Evolutionary conservation across 2,888 invertebrate genomes (phyloP).

Genomic region (Tortricodes alternella): DNA sequence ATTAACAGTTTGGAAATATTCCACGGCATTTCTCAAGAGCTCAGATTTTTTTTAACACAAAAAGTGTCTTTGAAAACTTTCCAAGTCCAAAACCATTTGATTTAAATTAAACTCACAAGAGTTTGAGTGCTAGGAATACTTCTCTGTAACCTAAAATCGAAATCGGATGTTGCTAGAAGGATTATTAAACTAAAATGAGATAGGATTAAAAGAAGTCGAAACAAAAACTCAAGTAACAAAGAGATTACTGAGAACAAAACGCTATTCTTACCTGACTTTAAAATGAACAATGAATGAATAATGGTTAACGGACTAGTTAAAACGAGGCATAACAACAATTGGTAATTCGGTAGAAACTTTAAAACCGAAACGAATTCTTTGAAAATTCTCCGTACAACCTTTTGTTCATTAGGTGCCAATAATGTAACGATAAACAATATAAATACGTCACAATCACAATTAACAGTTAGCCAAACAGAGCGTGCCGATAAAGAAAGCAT

Average conservation of each 20-base stretch:
- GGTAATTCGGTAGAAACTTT: constrained; percentile 2
- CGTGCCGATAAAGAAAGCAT: constrained; percentile 15
- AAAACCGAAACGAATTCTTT: constrained; percentile 5
- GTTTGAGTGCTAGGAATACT: no score
- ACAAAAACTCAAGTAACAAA: not conserved
- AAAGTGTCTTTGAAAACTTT: no score
- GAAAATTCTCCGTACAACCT: not conserved
- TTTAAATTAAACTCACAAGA: no score
- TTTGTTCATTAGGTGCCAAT: constrained; percentile 7
- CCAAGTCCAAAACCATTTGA: no score
- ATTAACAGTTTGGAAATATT: no score
- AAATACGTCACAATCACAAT: constrained; percentile 13
- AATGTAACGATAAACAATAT: constrained; percentile 4
- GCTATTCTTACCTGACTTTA: not conserved
- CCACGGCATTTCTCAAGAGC: no score
- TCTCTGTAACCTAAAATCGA: not conserved
- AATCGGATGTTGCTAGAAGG: not conserved
- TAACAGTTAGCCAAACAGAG: constrained; percentile 8
- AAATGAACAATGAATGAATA: not conserved
- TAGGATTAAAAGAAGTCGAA: not conserved
- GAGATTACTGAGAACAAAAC: not conserved
- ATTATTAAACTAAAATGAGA: not conserved
- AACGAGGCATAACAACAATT: not conserved
- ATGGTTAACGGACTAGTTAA: not conserved
- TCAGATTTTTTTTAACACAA: no score